Conservation (phyloP, 64 coral and sea anemone genomes). For the Stylophora pistillata region DNA sequence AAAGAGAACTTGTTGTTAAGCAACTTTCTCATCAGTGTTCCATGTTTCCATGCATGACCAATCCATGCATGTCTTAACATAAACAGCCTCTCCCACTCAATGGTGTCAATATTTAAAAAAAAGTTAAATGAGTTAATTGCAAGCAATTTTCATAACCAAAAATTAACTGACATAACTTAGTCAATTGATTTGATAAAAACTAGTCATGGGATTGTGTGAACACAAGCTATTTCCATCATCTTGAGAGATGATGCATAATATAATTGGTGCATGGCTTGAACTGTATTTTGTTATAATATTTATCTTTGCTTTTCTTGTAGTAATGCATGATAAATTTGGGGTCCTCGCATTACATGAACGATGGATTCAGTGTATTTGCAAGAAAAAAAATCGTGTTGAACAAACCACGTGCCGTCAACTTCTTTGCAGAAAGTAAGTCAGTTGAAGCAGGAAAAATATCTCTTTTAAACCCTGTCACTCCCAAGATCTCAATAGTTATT, state of each 20-base stretch:
- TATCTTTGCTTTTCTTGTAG: constrained; percentile 65
- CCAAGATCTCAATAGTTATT: constrained; percentile 45
- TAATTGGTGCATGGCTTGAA: constrained; percentile 47
- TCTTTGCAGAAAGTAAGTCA: constrained; percentile 66
- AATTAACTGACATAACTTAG: constrained; percentile 43
- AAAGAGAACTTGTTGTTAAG: constrained; percentile 67
- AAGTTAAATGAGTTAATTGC: neutral
- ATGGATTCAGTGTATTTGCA: constrained; percentile 82
- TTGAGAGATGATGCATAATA: constrained; percentile 50
- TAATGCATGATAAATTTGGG: constrained; percentile 75
- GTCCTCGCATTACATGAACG: constrained; percentile 65
- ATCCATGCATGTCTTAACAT: constrained; percentile 43
- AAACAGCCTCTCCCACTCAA: constrained; percentile 6
- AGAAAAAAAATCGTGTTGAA: constrained; percentile 43
- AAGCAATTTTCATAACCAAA: constrained; percentile 54
- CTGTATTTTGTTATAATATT: constrained; percentile 34
- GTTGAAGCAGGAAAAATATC: constrained; percentile 63
- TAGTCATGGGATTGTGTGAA: constrained; percentile 40
- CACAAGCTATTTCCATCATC: constrained; percentile 44
- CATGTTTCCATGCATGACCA: constrained; percentile 32
- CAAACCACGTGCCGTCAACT: constrained; percentile 20
- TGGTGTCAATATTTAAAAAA: neutral
- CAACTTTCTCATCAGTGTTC: constrained; percentile 50
- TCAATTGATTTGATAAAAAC: constrained; percentile 53
- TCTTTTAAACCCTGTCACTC: constrained; percentile 59